Percentiles rank a stretch among this genome's conserved stretches.
Conservation (phyloP, 2,797 vertebrate species). For the Clarias pachynema region DNA sequence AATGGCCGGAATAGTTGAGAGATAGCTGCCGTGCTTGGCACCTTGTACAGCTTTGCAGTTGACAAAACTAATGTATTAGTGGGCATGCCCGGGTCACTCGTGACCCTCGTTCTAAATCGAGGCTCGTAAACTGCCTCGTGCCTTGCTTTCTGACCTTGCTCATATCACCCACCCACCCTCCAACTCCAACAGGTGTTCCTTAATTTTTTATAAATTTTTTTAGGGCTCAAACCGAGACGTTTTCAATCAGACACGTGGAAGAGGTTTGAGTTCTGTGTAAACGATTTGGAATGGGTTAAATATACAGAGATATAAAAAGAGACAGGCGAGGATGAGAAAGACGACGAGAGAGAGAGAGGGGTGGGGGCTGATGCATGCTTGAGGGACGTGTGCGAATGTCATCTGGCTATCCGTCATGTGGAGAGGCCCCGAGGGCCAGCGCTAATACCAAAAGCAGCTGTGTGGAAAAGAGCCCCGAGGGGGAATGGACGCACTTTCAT, state of each 20-base stretch:
- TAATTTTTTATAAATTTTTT: too few relatives aligned
- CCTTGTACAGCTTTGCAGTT: slow-evolving; percentile 68
- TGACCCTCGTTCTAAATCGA: slow-evolving; percentile 62
- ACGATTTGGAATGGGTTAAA: background rate
- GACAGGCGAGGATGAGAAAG: slow-evolving; percentile 24
- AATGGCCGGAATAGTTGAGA: slow-evolving; percentile 63
- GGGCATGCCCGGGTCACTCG: slow-evolving; percentile 38
- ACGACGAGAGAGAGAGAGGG: slow-evolving; percentile 47
- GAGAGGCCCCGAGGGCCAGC: slow-evolving; percentile 58
- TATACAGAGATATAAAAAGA: slow-evolving; percentile 37
- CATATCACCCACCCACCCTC: background rate
- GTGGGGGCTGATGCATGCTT: slow-evolving; percentile 59
- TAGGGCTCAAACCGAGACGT: background rate
- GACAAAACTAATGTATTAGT: slow-evolving; percentile 65
- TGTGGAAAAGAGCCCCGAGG: slow-evolving; percentile 65
- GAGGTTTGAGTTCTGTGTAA: background rate
- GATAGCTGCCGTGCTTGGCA: slow-evolving; percentile 64
- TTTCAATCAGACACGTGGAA: slow-evolving; percentile 46
- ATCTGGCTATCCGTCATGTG: slow-evolving; percentile 73
- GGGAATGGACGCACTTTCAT: slow-evolving; percentile 62
- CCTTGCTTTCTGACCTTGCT: slow-evolving; percentile 55
- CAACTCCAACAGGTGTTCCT: slow-evolving; percentile 43
- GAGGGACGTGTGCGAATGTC: slow-evolving; percentile 75
- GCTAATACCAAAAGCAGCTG: slow-evolving; percentile 81
- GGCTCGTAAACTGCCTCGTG: slow-evolving; percentile 44